Evolutionary conservation across 2,888 invertebrate species (phyloP), one percentile per base, ranked within the genome.

Genomic region (Orchesellides sinensis): DNA sequence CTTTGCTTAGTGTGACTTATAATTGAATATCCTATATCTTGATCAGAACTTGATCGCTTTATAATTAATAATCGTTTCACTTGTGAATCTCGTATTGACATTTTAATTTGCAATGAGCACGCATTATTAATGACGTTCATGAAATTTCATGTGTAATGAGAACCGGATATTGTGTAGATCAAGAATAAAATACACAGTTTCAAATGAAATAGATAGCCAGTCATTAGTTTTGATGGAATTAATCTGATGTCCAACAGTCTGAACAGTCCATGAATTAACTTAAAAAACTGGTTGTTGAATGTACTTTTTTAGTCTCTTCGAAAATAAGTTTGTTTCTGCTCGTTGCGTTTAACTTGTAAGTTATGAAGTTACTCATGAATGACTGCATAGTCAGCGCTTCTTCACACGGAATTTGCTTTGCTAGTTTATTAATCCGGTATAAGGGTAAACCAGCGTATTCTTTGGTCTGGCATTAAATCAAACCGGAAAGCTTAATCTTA

Each of bases 391-490:
- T 40, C 70, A n/a, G n/a, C 59, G 35, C 19, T 72, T 59, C 29
- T 59, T n/a, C 27, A 61, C n/a, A 61, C 61, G 61, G 72, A 19
- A 73, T 73, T 61, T 56, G 32, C 61, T 73, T 73, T 59, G 47
- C 72, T 61, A 29, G 61, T 73, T 73, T 73, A 73, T 73, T 73
- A 73, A 73, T 70, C 72, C 72, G 72, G 29, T n/a, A 61, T 27
- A 45, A 59, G n/a, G 47, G 29, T 61, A 49, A 47, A 49, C 61
- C 25, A 73, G 21, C 61, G 19, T 61, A 47, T 61, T 61, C 35
- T 47, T 21, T 49, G 49, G 49, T 17, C 17, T 17, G 21, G 49
- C 49, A 19, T 3, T 17, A 2, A 19, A 21, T 17, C 2, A 1
- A 59, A 59, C 8, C 8, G 8, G 32, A 29, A 59, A 29, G 17